These are phyloP conservation scores for Mus musculus DNA, from an alignment of 2,113 vertebrate species.

Conservation along the genomic window GRCm39 chr5:4439501-4440000, in stretches of 20 bases:
- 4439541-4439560: no score
- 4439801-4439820: background rate
- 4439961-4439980: background rate
- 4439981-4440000: background rate
- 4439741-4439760: background rate
- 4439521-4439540: no score
- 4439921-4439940: background rate
- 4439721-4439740: background rate
- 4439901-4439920: background rate
- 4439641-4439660: background rate
- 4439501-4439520: no score
- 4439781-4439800: constrained; percentile 27
- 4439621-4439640: background rate
- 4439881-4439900: background rate
- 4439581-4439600: background rate
- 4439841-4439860: background rate
- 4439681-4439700: background rate
- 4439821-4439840: background rate
- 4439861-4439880: background rate
- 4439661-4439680: background rate
- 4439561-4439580: background rate
- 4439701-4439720: background rate
- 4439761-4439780: background rate
- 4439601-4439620: constrained; percentile 9
- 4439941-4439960: background rate